phyloP scores from a whole-genome alignment of 2,113 vertebrate species.

The Stomatorhinus ivindoensis region DNA sequence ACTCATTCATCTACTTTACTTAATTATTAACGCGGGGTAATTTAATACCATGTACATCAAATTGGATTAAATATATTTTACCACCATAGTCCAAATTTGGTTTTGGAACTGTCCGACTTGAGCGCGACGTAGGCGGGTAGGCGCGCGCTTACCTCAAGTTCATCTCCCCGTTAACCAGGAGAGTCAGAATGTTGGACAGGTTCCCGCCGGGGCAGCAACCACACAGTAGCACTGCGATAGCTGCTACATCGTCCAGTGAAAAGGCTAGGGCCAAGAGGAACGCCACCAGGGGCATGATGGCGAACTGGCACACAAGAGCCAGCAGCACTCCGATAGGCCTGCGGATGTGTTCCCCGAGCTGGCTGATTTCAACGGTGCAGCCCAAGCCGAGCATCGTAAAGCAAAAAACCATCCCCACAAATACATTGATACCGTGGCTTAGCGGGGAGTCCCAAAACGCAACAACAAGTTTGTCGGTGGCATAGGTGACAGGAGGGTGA shows the following conservation, averaged over 20 bases:
- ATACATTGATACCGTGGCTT: slow-evolving; percentile 79
- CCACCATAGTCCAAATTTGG: not conserved
- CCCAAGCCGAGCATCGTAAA: slow-evolving; percentile 92
- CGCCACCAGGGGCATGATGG: slow-evolving; percentile 85
- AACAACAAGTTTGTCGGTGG: slow-evolving; percentile 42
- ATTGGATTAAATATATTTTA: not conserved
- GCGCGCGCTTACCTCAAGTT: slow-evolving; percentile 80
- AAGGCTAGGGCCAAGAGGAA: slow-evolving; percentile 82
- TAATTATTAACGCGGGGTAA: not conserved
- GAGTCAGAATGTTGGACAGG: slow-evolving; percentile 87
- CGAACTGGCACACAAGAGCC: slow-evolving; percentile 86
- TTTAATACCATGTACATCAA: not conserved
- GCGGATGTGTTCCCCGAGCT: slow-evolving; percentile 78
- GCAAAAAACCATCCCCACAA: slow-evolving; percentile 82
- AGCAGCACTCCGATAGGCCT: slow-evolving; percentile 78
- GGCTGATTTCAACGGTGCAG: slow-evolving; percentile 83
- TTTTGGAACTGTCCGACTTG: not conserved
- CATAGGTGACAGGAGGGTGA: slow-evolving; percentile 5
- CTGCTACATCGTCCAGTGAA: slow-evolving; percentile 83
- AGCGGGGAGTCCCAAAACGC: slow-evolving; percentile 78
- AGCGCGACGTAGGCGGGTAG: not conserved
- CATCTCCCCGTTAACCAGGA: slow-evolving; percentile 92
- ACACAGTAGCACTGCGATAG: slow-evolving; percentile 87
- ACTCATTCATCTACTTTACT: not conserved
- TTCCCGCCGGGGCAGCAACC: slow-evolving; percentile 95